Conservation (phyloP, 64 coral and sea anemone genomes). For the Pachyseris speciosa region DNA sequence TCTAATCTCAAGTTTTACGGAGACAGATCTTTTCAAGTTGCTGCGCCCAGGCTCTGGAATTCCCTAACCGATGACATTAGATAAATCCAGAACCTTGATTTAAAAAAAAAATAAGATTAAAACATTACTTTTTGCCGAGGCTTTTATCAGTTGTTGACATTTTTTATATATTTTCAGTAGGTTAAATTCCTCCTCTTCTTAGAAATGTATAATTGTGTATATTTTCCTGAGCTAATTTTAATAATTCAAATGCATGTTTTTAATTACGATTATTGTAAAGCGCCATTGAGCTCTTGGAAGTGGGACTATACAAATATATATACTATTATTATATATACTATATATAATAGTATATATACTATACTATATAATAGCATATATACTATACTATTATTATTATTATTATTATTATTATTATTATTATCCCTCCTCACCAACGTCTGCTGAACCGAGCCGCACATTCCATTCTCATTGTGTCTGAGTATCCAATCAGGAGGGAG, state of each 20-base stretch:
- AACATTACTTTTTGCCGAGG: not conserved
- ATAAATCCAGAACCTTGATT: constrained; percentile 33
- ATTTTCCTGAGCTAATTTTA: not conserved
- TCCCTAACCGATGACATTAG: constrained; percentile 15
- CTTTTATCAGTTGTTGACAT: constrained; percentile 6
- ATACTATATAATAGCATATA: too few relatives aligned
- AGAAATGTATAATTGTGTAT: not conserved
- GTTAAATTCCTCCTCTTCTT: not conserved
- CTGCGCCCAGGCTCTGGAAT: constrained; percentile 18
- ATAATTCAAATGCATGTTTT: not conserved
- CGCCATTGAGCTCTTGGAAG: not conserved
- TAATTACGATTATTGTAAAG: constrained; percentile 1
- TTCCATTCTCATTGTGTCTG: too few relatives aligned
- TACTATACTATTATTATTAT: too few relatives aligned
- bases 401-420: too few relatives aligned
- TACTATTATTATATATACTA: not conserved
- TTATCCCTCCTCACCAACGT: too few relatives aligned
- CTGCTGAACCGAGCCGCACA: too few relatives aligned
- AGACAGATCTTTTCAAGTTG: constrained; percentile 8
- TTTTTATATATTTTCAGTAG: not conserved
- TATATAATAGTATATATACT: too few relatives aligned
- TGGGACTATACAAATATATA: not conserved
- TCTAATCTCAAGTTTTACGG: not conserved
- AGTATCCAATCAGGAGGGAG: too few relatives aligned
- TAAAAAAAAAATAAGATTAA: too few relatives aligned